Conservation (phyloP, 2,113 vertebrate genomes). For the Pitta sordida region DNA sequence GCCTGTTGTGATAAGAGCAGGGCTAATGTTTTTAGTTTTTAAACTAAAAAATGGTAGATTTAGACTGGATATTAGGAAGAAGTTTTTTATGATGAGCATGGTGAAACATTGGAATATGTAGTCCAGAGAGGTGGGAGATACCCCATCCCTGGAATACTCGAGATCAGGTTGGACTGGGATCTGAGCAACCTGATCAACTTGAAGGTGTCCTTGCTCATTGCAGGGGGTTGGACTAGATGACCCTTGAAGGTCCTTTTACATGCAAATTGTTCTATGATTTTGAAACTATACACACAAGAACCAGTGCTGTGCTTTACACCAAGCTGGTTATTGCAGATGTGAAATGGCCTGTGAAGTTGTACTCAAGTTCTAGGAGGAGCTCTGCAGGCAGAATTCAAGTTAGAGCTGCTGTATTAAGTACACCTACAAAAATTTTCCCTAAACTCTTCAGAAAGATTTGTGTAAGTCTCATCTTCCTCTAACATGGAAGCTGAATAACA, state of each 20-base stretch:
- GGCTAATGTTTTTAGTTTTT: background rate
- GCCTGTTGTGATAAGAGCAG: background rate
- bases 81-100: background rate
- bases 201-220: background rate
- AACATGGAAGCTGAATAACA: background rate
- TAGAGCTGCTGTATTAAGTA: background rate
- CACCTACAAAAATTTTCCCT: background rate
- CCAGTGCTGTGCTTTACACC: background rate
- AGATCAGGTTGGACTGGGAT: background rate
- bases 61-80: background rate
- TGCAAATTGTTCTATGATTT: background rate
- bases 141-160: background rate
- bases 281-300: background rate
- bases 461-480: background rate
- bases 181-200: background rate
- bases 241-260: background rate
- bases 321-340: background rate
- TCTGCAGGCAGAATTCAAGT: background rate
- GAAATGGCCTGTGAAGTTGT: background rate
- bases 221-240: background rate
- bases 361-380: background rate
- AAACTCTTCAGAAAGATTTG: background rate
- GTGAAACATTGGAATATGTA: background rate
- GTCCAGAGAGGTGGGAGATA: background rate
- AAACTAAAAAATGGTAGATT: background rate